These are phyloP conservation scores for Eupeodes corollae DNA, from an alignment of 1,140 invertebrate genomes.

Conservation along the genomic window DNA sequence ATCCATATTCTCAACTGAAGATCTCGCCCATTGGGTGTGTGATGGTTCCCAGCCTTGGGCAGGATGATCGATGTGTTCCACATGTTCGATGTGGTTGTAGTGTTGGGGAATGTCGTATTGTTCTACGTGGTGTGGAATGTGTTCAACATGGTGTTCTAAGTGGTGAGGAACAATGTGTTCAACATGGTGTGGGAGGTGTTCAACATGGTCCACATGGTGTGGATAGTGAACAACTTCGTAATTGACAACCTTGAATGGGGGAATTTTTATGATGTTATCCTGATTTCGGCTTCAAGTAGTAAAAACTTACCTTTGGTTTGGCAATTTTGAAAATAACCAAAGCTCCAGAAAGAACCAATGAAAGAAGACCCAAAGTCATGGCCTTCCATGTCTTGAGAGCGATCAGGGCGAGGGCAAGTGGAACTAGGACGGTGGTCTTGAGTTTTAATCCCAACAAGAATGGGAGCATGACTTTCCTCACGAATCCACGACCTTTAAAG, in stretches of 20 bases:
- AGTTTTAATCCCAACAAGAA: conserved; percentile 75
- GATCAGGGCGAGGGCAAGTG: conserved; percentile 65
- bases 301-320: conserved; percentile 58
- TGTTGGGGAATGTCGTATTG: neutral
- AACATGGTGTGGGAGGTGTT: conserved; percentile 40
- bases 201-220: conserved; percentile 39
- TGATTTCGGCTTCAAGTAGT: neutral
- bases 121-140: conserved; percentile 18
- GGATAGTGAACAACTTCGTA: conserved; percentile 77
- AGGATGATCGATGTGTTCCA: conserved; percentile 35
- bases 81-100: conserved; percentile 16
- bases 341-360: conserved; percentile 65
- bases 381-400: conserved; percentile 81
- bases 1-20: conserved; percentile 35
- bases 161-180: conserved; percentile 51
- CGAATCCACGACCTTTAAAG: conserved; percentile 57
- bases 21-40: conserved; percentile 29
- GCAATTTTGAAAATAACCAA: conserved; percentile 75
- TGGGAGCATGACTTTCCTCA: conserved; percentile 71
- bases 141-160: conserved; percentile 29
- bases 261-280: neutral
- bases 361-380: conserved; percentile 69
- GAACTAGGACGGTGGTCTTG: conserved; percentile 69
- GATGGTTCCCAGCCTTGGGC: conserved; percentile 48
- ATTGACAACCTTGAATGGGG: conserved; percentile 43